Percentiles rank a stretch among this genome's conserved stretches.
Evolutionary conservation across 1,140 invertebrate species (phyloP).

Genomic region (Muscidifurax raptorellus): DNA sequence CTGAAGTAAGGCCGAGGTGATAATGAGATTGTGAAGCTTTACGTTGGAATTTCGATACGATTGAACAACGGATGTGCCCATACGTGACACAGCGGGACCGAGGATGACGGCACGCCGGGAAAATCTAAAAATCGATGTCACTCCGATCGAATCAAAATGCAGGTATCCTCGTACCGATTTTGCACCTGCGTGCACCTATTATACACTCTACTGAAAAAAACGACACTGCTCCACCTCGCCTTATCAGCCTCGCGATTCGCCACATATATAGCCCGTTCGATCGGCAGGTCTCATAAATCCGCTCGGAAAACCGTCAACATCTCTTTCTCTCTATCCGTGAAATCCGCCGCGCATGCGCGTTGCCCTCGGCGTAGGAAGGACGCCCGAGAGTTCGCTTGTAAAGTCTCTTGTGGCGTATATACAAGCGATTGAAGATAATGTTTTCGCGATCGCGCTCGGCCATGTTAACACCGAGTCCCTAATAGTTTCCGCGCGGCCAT

Average conservation of each 20-base stretch:
- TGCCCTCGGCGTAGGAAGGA: conserved; percentile 24
- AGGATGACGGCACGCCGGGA: too few relatives aligned
- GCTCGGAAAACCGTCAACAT: background rate
- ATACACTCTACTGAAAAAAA: background rate
- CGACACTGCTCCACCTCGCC: background rate
- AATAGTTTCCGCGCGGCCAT: conserved; percentile 15
- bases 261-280: background rate
- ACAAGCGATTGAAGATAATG: conserved; percentile 30
- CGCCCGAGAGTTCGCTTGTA: background rate
- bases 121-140: background rate
- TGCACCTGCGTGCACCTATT: background rate
- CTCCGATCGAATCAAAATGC: conserved; percentile 40
- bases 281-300: background rate
- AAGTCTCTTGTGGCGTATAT: background rate
- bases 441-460: conserved; percentile 28
- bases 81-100: background rate
- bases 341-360: background rate
- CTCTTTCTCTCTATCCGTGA: background rate
- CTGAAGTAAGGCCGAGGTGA: too few relatives aligned
- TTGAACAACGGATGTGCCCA: too few relatives aligned
- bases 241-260: conserved; percentile 6
- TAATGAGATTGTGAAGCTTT: too few relatives aligned
- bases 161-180: conserved; percentile 30
- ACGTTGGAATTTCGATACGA: too few relatives aligned
- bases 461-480: conserved; percentile 40